Evolutionary conservation across 1,140 invertebrate genomes (phyloP), one percentile per base, ranked within the genome.

Genomic region (Belonocnema kinseyi): DNA sequence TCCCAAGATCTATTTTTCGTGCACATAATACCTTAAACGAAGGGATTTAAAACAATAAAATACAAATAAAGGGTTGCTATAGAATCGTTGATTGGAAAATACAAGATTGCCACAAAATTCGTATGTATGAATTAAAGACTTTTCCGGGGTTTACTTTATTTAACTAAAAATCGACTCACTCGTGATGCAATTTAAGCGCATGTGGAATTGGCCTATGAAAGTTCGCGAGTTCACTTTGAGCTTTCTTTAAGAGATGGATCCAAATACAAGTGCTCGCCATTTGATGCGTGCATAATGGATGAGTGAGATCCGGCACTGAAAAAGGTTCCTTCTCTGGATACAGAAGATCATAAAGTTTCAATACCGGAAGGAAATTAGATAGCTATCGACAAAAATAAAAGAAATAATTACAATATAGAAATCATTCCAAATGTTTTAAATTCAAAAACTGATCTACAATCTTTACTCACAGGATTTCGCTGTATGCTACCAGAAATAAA

Each of bases 401-500:
- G 54, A 58, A 76, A 75, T 3, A 74, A 56, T 51, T 66, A 17
- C 2, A 53, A 17, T 21, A 5, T 11, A 40, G 12, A 14, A 72
- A 56, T 58, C 33, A 17, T 50, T 14, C 14, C n/a, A 70, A 33
- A 73, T 33, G 11, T 50, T 19, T 54, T 73, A 66, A 61, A 26
- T 74, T 14, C 40, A 54, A 74, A n/a, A 5, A 56, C 12, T 26
- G 17, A 71, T n/a, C 14, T 19, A 50, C 70, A 10, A 70, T 73
- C 13, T 72, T 13, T 72, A 88, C 91, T 93, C 92, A 96, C 94
- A 1, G 97, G 96, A 92, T 98, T 98, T 81, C 98, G 95, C 90
- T 98, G 97, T 86, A 99, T 99, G 86, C 97, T 98, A 66, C 98
- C 97, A 3, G 98, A 99, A 78, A 99, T 98, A 86, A 98, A 99